Base-by-base conservation (phyloP, 2,113 vertebrate species). In the Marmota monax region DNA sequence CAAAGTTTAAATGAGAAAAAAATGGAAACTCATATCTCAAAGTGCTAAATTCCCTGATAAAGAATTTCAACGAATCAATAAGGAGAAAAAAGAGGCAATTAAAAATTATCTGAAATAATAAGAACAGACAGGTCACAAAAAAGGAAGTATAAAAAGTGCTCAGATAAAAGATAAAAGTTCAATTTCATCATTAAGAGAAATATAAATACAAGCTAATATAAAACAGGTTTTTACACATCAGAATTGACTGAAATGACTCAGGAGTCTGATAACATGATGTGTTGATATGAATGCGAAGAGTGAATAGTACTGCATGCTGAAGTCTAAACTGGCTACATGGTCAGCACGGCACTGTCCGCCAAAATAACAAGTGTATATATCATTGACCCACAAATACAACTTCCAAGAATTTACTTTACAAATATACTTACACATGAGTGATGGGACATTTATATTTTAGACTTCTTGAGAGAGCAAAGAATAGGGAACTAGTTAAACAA, bases 71-170 rank as follows among this genome's bases (percentile, higher is more conserved):
- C 2, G 53, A 83, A 73, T 77, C 58, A 63, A 74, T 34, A 69
- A 58, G 34, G 17, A 27, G 2, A 61, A 23, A 58, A 25, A 70
- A 87, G 45, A 94, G 17, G 45, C 18, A 63, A 90, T 89, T 89
- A 61, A 84, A 90, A 94, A 74, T 45, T 79, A 69, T 72, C 82
- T 45, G 89, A 92, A 94, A 80, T 16, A 94, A 51, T 77, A 78
- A 32, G 22, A 73, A 58, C 37, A 73, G 5, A 79, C 16, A 96
- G 20, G 16, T 74, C 18, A 67, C 7, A 74, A 79, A 78, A 91
- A 77, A 67, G 8, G 45, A 70, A 76, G 87, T 8, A 42, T 2
- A 82, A 76, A 77, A 89, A 37, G 7, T 42, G 56, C 77, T 87
- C 90, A 61, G 37, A 51, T 79, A 37, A 25, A 83, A 48, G 25